Conservation (phyloP, 2,113 vertebrate genomes). For the Hippocampus mohnikei region DNA sequence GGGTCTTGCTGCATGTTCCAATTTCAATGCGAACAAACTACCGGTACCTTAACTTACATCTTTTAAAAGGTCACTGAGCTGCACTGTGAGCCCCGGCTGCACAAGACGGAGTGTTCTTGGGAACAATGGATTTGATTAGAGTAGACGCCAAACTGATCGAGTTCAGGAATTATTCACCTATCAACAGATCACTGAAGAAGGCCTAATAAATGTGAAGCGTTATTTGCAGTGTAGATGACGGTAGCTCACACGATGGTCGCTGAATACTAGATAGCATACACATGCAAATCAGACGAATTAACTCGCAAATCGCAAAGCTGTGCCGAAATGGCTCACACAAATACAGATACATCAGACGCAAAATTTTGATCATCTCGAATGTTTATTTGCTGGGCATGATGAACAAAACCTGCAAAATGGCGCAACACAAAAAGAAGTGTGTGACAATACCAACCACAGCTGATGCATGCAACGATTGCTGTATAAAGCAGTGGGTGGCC, state of each 20-base stretch:
- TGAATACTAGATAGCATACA: background rate
- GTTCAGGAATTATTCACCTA: slow-evolving; percentile 21
- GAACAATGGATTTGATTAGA: slow-evolving; percentile 7
- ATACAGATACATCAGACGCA: background rate
- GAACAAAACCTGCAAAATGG: too few relatives aligned
- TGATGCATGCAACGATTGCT: too few relatives aligned
- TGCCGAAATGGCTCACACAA: background rate
- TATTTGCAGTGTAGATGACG: slow-evolving; percentile 20
- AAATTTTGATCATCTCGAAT: too few relatives aligned
- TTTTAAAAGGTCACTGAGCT: slow-evolving; percentile 22
- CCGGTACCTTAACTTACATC: slow-evolving; percentile 4
- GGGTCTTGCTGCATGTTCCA: slow-evolving; percentile 29
- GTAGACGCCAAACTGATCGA: background rate
- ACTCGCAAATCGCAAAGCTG: background rate
- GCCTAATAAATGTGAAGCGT: slow-evolving; percentile 22
- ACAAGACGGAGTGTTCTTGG: slow-evolving; percentile 22
- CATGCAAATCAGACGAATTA: slow-evolving; percentile 5
- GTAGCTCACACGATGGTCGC: slow-evolving; percentile 7
- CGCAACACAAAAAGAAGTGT: too few relatives aligned
- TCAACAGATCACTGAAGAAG: slow-evolving; percentile 10
- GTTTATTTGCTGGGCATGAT: too few relatives aligned
- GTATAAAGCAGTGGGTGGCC: too few relatives aligned
- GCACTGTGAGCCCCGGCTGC: background rate
- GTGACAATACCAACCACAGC: too few relatives aligned
- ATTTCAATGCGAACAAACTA: slow-evolving; percentile 26